Conservation (phyloP, 2,113 vertebrate genomes). For the Orthonyx spaldingii region DNA sequence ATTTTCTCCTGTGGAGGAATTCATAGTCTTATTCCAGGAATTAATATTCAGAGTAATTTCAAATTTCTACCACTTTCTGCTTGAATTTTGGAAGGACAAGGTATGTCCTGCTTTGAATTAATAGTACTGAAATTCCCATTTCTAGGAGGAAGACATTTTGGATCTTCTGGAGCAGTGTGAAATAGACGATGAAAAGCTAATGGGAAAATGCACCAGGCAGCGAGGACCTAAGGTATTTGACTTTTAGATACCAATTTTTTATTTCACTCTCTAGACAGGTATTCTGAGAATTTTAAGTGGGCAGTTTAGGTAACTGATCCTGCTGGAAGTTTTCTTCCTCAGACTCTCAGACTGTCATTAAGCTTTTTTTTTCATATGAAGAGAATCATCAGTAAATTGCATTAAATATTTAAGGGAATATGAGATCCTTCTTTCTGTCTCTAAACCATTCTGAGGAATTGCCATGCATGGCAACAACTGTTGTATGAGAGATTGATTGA, state of each 20-base stretch:
- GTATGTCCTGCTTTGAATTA: neutral
- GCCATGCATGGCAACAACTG: neutral
- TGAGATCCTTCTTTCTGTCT: neutral
- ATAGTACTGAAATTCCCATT: neutral
- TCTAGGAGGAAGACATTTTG: conserved; percentile 95
- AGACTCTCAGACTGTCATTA: neutral
- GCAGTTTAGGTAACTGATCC: neutral
- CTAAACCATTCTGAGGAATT: neutral
- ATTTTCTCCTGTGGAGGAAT: neutral
- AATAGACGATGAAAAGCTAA: conserved; percentile 94
- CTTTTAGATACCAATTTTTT: neutral
- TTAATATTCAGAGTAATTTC: neutral
- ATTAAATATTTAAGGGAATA: neutral
- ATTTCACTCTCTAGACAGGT: neutral
- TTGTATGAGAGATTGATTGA: neutral
- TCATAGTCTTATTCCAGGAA: neutral
- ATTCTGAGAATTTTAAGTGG: neutral
- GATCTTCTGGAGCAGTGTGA: conserved; percentile 97
- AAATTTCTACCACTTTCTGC: neutral
- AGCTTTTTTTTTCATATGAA: neutral
- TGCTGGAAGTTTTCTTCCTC: neutral
- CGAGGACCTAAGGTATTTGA: conserved; percentile 80
- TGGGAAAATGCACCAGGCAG: conserved; percentile 84
- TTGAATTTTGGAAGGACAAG: neutral
- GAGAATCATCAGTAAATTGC: neutral